Evolutionary conservation across 2,113 vertebrate species (phyloP).

Genomic region (Aleadryas rufinucha): DNA sequence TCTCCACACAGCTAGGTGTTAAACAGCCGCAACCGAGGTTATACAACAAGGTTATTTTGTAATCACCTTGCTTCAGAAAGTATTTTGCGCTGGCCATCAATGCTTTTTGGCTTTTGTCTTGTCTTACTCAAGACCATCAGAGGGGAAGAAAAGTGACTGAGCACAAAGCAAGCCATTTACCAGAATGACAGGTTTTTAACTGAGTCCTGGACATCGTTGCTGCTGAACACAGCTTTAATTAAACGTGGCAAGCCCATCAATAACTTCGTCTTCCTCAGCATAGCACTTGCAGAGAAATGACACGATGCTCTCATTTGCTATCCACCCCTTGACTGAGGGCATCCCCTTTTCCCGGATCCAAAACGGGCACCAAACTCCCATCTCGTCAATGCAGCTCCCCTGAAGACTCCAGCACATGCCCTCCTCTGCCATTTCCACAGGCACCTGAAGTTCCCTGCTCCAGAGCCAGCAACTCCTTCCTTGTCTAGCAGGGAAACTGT

Average conservation of each 20-base stretch:
- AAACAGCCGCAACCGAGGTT: neutral
- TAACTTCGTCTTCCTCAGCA: neutral
- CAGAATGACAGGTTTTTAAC: neutral
- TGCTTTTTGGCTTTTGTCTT: fast-evolving
- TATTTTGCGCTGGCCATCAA: neutral
- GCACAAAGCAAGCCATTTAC: neutral
- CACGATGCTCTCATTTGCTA: fast-evolving
- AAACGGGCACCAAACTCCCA: fast-evolving
- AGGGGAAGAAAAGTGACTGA: neutral
- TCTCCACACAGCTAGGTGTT: neutral
- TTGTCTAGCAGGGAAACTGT: fast-evolving
- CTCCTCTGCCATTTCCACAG: neutral
- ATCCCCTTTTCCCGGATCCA: neutral
- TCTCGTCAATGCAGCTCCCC: neutral
- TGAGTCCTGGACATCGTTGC: fast-evolving
- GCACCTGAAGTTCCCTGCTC: neutral
- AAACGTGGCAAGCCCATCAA: neutral
- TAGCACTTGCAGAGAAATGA: fast-evolving
- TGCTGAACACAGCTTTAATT: neutral
- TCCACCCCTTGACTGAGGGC: fast-evolving
- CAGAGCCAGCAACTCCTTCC: neutral
- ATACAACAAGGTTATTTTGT: neutral
- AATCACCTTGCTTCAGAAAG: neutral
- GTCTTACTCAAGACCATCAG: neutral
- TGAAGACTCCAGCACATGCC: neutral